A percentile compares a stretch with the other conserved stretches of the same genome.
Conservation (phyloP, 2,113 vertebrate species). For the Turdus rufiventris region DNA sequence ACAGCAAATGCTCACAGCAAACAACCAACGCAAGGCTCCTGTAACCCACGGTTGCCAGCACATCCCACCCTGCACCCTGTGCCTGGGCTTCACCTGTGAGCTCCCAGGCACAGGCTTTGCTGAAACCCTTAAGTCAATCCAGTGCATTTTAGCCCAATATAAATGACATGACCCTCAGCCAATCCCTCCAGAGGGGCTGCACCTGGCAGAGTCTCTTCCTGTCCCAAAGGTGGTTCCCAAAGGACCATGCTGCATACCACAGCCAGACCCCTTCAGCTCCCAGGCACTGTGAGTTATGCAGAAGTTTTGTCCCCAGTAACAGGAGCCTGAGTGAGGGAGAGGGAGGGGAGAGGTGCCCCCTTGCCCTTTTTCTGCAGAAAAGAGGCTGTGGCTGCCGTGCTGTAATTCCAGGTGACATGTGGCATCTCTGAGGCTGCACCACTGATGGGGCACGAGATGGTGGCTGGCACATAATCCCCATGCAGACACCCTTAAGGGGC, state of each 20-base stretch:
- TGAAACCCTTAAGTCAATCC: neutral
- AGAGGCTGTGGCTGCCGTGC: neutral
- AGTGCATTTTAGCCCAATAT: neutral
- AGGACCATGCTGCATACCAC: fast-evolving
- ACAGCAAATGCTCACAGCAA: neutral
- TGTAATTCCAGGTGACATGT: neutral
- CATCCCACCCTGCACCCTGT: fast-evolving
- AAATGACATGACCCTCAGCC: neutral
- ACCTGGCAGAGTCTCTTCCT: neutral
- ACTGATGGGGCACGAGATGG: fast-evolving
- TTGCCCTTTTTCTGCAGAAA: neutral
- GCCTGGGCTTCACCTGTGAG: neutral
- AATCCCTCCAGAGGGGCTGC: neutral
- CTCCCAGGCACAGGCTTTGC: neutral
- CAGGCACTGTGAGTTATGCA: neutral
- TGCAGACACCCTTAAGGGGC: neutral
- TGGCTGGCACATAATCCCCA: fast-evolving
- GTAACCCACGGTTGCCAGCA: fast-evolving
- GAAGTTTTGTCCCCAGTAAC: fast-evolving
- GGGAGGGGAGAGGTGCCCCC: neutral
- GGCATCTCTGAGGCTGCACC: neutral
- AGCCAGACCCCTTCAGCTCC: neutral
- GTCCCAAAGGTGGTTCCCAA: neutral
- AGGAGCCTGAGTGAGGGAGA: neutral
- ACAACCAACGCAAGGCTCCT: neutral